Percentiles rank a stretch among this genome's conserved stretches.
Conservation (phyloP, 2,113 vertebrate species). For the Meleagris gallopavo region DNA sequence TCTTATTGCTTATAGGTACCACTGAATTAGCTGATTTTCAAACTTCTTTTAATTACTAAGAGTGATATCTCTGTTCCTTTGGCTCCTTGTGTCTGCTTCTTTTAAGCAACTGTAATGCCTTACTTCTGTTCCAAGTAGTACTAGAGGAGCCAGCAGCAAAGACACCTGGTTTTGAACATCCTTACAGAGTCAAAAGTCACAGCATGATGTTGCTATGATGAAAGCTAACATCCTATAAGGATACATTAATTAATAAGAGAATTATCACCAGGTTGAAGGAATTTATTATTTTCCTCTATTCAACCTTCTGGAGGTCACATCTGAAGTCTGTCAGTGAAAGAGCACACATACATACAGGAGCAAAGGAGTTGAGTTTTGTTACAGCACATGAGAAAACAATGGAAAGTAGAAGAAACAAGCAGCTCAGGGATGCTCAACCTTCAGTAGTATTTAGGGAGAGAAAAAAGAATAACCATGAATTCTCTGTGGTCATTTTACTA, state of each 20-base stretch:
- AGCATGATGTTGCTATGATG: fast-evolving
- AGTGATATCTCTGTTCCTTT: background rate
- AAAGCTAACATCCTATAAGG: background rate
- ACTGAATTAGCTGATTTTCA: background rate
- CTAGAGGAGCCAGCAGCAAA: background rate
- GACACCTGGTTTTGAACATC: background rate
- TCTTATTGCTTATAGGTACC: background rate
- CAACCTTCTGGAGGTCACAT: background rate
- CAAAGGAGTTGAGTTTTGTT: background rate
- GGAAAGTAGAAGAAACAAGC: background rate
- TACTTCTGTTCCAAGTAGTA: background rate
- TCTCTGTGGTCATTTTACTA: background rate
- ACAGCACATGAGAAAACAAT: background rate
- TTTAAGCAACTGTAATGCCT: background rate
- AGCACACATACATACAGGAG: background rate
- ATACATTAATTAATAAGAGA: background rate
- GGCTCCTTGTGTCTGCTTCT: background rate
- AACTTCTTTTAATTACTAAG: background rate
- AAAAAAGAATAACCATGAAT: background rate
- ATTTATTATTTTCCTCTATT: background rate
- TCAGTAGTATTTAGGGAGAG: background rate
- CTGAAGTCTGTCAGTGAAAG: background rate
- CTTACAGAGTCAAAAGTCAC: background rate
- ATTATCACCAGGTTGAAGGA: background rate
- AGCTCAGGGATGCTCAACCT: background rate